Evolutionary conservation across 1,140 invertebrate genomes (phyloP).

Genomic region (Muscidifurax raptorellus): DNA sequence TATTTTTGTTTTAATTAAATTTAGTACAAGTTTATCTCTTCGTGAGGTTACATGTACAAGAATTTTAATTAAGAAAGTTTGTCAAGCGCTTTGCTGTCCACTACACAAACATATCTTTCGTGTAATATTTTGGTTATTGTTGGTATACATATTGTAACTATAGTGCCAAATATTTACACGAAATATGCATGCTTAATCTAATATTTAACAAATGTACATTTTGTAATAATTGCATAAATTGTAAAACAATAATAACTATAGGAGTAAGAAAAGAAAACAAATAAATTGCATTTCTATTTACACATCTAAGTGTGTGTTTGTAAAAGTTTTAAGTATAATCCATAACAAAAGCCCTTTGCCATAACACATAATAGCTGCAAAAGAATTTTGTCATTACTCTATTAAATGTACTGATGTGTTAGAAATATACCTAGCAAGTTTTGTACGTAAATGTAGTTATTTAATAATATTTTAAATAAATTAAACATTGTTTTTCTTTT

Average conservation of each 20-base stretch:
- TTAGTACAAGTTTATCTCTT: too few relatives aligned
- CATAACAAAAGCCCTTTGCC: neutral
- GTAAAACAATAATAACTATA: neutral
- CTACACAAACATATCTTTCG: neutral
- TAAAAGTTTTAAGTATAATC: neutral
- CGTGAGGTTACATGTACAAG: too few relatives aligned
- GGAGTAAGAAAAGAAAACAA: conserved; percentile 7
- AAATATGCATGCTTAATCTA: conserved; percentile 7
- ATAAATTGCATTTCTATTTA: neutral
- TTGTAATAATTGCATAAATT: neutral
- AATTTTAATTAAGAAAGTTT: too few relatives aligned
- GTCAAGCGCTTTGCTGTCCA: neutral
- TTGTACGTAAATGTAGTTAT: neutral
- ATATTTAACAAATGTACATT: conserved; percentile 20
- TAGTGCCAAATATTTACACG: neutral
- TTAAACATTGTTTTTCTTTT: neutral
- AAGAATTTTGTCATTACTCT: neutral
- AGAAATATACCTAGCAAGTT: neutral
- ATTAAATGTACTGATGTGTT: neutral
- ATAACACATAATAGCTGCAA: neutral
- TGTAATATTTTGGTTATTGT: neutral
- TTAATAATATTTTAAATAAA: neutral
- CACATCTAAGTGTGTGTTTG: conserved; percentile 3
- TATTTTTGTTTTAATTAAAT: neutral
- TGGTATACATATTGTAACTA: neutral